Base-by-base conservation (phyloP, 1,140 invertebrate species). In the Mactra quadrangularis region DNA sequence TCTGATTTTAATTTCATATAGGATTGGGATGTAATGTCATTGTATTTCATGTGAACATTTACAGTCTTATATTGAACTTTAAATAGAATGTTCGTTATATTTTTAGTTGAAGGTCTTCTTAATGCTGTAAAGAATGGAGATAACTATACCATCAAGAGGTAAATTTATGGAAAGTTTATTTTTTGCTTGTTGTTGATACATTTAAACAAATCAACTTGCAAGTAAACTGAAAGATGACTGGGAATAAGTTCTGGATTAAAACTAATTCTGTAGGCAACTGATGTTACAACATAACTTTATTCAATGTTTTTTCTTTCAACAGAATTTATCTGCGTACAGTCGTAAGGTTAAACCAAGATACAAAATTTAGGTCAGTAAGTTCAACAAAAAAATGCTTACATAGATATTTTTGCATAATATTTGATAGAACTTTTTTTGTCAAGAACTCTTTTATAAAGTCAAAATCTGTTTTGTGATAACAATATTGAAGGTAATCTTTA, bases 101-200 rank as follows among this genome's bases (percentile, higher is more conserved):
- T 85, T 85, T 25, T 76, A 89, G 88, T 79, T 82, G 59, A 75
- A 19, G 60, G 52, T 71, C 75, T 88, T 19, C 52, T 86, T 31
- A 22, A 70, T 38, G 87, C 86, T 55, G 79, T 83, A 19, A 88
- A 82, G 52, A 62, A 75, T 59, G 83, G 76, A 19, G 62, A 79
- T 31, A 57, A 66, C 33, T 70, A 79, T 70, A 6, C 62, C 2
- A 38, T 79, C 1, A 66, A 31, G 22, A 79, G 76, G 76, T 79
- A 57, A 45, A 4, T 45, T 11, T 19, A 47, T 47, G 45, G 9
- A 47, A 11, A 11, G 19, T 47, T 9, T 47, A 47, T 47, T 11
- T 47, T 47, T n/a, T n/a, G n/a, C n/a, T n/a, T n/a, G n/a, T n/a
- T n/a, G n/a, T n/a, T n/a, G n/a, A n/a, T n/a, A n/a, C n/a, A n/a